A percentile compares a stretch with the other conserved stretches of the same genome.
phyloP scores from a whole-genome alignment of 2,888 invertebrate species.

The Eupithecia pulchellata region DNA sequence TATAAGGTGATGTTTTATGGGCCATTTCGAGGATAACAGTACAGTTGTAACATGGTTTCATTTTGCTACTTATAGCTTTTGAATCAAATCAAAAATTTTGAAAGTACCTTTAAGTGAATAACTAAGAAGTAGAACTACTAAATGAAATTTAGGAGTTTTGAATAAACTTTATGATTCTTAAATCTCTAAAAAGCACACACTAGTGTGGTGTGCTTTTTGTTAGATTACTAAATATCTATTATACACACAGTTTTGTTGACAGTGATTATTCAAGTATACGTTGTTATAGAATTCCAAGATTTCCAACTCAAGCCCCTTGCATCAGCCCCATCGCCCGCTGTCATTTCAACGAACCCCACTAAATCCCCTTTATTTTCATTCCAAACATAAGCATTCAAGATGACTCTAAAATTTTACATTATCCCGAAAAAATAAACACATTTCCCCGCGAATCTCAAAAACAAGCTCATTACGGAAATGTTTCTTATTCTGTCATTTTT shows the following conservation, averaged over 20 bases:
- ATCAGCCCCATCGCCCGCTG: constrained; percentile 13
- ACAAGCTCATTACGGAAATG: constrained; percentile 45
- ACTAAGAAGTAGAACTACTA: neutral
- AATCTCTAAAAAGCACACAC: neutral
- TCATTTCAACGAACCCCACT: constrained; percentile 24
- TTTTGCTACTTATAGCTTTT: neutral
- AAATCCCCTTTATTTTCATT: constrained; percentile 29
- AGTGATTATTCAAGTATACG: neutral
- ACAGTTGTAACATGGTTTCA: constrained; percentile 5
- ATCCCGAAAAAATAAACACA: constrained; percentile 34
- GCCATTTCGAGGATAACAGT: constrained; percentile 2
- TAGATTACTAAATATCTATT: neutral
- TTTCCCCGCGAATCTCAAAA: constrained; percentile 38
- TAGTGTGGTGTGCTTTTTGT: no score
- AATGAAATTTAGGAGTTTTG: neutral
- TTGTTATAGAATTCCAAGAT: neutral
- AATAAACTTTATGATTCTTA: neutral
- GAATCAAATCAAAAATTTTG: no score
- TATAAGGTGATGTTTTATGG: constrained; percentile 15
- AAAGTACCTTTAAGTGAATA: neutral
- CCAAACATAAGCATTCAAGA: constrained; percentile 31
- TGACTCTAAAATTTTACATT: constrained; percentile 34
- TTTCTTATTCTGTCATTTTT: constrained; percentile 57
- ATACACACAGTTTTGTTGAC: neutral
- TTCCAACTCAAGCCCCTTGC: neutral